A percentile compares a stretch with the other conserved stretches of the same genome.
Conservation (phyloP, 2,113 vertebrate genomes). For the Empidonax traillii region DNA sequence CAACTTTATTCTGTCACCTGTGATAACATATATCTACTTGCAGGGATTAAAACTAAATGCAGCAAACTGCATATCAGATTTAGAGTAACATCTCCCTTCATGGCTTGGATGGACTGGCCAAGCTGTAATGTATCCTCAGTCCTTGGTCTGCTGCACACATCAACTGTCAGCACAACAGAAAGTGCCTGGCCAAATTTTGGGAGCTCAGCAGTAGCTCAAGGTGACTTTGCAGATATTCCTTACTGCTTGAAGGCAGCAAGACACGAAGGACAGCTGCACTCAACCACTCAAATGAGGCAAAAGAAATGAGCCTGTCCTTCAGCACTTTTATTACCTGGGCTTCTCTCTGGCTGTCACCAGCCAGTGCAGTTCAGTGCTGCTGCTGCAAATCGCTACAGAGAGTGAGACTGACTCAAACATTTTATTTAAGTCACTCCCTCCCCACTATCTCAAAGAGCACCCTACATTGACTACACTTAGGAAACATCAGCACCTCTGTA, state of each 20-base stretch:
- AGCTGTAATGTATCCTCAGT: background rate
- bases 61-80: background rate
- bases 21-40: background rate
- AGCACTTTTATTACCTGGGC: background rate
- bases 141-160: background rate
- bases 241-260: background rate
- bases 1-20: background rate
- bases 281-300: background rate
- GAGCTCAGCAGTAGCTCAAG: background rate
- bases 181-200: background rate
- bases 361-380: background rate
- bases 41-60: background rate
- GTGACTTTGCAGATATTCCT: background rate
- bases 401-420: background rate
- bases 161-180: background rate
- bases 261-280: background rate
- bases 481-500: background rate
- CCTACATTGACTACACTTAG: background rate
- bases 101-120: background rate
- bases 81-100: rapidly evolving
- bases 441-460: background rate
- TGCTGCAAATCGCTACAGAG: background rate
- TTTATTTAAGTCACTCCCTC: background rate
- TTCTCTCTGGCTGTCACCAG: background rate
- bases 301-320: background rate